Base-by-base conservation (phyloP, 2,888 invertebrate genomes). In the Plutella xylostella region DNA sequence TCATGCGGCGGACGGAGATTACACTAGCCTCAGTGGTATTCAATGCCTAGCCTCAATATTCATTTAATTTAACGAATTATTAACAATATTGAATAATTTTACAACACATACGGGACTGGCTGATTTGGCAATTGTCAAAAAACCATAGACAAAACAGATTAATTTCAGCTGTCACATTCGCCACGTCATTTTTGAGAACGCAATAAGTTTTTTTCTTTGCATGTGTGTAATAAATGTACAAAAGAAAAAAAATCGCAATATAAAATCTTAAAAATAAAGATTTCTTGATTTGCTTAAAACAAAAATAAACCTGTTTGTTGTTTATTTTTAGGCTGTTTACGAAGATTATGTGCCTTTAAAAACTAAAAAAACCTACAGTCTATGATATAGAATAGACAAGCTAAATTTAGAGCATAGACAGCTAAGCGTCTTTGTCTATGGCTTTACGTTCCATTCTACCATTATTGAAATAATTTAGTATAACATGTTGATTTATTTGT, bases 121-220 rank as follows among this genome's bases (percentile, higher is more conserved):
- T 82, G 82, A 82, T 80, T 82, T 82, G 83, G 82, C 82, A 78
- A 77, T 70, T 70, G 79, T 77, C 76, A 76, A 57, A 64, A 53
- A 33, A 25, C 57, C 75, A 76, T 68, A 74, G 75, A 79, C 68
- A 65, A 66, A 62, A 58, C 62, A 68, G n/a, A n/a, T n/a, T n/a
- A n/a, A n/a, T n/a, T n/a, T n/a, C n/a, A n/a, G 65, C 77, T 80
- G 83, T 83, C 83, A 82, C 53, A 52, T 48, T 47, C 47, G 84
- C 84, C 84, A 85, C 84, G 84, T 85, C 84, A 85, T 77, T 79
- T 77, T 64, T 54, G 62, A 55, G 67, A 62, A 78, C 72, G 66
- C 61, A 66, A 53, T 34, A 38, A 17, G 12, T 35, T 34, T 1
- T 33, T 34, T 42, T 43, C 12, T n/a, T n/a, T n/a, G n/a, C n/a